Evolutionary conservation across 2,113 vertebrate species (phyloP).

Genomic region (Sceloporus tristichus): DNA sequence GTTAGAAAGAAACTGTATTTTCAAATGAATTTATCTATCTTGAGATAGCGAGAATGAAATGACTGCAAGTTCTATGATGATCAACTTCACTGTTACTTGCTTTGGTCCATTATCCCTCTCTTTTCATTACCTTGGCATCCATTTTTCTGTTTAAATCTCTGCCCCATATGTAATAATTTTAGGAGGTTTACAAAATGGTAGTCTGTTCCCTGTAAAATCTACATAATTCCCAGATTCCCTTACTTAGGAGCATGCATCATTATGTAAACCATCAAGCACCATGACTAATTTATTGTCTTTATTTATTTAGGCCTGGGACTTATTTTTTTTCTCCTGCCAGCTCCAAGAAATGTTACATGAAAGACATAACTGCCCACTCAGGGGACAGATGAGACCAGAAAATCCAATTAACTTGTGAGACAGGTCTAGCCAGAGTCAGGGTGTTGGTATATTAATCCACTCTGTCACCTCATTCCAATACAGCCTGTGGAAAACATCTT

Average conservation of each 20-base stretch:
- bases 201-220: neutral
- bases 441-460: neutral
- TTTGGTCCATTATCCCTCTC: neutral
- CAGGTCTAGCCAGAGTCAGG: neutral
- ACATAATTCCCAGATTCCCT: neutral
- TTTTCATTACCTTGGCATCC: neutral
- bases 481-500: slow-evolving; percentile 23
- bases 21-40: neutral
- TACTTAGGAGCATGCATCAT: neutral
- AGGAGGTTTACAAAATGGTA: neutral
- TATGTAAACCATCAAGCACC: slow-evolving; percentile 40
- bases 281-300: slow-evolving; percentile 54
- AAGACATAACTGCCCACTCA: slow-evolving; percentile 23
- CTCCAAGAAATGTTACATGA: neutral
- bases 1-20: neutral
- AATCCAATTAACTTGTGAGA: neutral
- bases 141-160: neutral
- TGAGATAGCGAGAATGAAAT: neutral
- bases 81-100: neutral
- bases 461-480: neutral
- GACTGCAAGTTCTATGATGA: neutral
- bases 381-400: slow-evolving; percentile 15
- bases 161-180: neutral
- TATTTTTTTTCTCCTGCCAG: slow-evolving; percentile 25
- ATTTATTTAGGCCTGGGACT: slow-evolving; percentile 35